Evolutionary conservation across 2,797 vertebrate species (phyloP).

Genomic region (Anas flavirostris): DNA sequence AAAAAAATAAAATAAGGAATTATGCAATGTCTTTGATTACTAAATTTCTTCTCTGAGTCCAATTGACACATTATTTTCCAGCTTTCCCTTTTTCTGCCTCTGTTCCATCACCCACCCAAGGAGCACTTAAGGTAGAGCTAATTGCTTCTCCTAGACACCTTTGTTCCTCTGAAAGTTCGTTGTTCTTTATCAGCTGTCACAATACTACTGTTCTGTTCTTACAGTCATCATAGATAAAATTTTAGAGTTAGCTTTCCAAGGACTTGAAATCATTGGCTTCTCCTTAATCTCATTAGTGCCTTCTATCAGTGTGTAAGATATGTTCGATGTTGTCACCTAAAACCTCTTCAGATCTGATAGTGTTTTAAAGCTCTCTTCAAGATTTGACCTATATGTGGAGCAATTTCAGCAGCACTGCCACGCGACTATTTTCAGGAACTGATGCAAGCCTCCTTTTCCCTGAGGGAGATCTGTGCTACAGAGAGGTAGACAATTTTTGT

Average conservation of each 20-base stretch:
- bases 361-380: not conserved
- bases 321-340: not conserved
- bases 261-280: not conserved
- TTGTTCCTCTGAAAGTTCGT: not conserved
- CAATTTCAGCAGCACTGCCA: not conserved
- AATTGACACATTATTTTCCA: not conserved
- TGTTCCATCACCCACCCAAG: not conserved
- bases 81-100: not conserved
- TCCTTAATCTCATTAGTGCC: not conserved
- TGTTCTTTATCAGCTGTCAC: not conserved
- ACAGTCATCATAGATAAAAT: not conserved
- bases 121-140: not conserved
- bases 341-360: not conserved
- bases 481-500: constrained; percentile 35
- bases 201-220: not conserved
- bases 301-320: not conserved
- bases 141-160: not conserved
- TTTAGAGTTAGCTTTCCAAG: not conserved
- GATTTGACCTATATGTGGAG: constrained; percentile 35
- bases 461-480: not conserved
- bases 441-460: constrained; percentile 1
- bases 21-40: not conserved
- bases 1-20: not conserved
- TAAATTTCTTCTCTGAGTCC: not conserved
- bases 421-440: constrained; percentile 11